Conservation (phyloP, 2,797 vertebrate genomes). For the Streptopelia turtur region DNA sequence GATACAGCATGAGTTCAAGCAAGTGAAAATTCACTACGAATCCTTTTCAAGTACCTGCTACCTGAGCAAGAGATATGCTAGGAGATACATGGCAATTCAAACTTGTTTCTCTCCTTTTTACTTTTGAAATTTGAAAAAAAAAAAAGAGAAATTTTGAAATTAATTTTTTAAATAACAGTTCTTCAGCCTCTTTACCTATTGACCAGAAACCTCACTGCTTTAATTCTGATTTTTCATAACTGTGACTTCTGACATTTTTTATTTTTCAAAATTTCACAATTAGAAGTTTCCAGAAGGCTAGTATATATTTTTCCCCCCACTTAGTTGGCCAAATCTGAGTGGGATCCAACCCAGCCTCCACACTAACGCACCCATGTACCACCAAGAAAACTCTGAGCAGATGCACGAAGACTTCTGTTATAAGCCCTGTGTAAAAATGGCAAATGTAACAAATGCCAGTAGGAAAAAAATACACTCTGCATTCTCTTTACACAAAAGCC, state of each 20-base stretch:
- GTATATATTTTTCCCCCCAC: not conserved
- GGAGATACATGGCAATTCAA: not conserved
- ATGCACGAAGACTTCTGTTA: rapidly evolving
- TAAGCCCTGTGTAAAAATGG: too few species aligned
- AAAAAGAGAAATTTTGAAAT: not conserved
- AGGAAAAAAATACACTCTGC: not conserved
- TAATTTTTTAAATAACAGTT: not conserved
- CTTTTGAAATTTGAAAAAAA: not conserved
- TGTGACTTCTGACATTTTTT: not conserved
- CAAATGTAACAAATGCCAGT: not conserved
- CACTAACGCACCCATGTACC: not conserved
- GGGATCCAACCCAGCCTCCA: not conserved
- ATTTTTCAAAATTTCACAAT: not conserved
- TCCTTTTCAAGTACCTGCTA: not conserved
- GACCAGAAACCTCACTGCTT: too few species aligned
- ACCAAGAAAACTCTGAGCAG: too few species aligned
- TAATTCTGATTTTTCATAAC: not conserved
- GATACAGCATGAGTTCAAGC: not conserved
- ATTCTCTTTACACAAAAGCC: not conserved
- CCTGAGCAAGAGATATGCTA: not conserved
- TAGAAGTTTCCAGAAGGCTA: not conserved
- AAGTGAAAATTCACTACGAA: not conserved
- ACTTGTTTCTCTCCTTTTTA: not conserved
- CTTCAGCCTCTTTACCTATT: not conserved
- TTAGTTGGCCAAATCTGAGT: not conserved